These are phyloP conservation scores for Eristalis pertinax DNA, from an alignment of 2,888 invertebrate genomes.

Conservation along the genomic window DNA sequence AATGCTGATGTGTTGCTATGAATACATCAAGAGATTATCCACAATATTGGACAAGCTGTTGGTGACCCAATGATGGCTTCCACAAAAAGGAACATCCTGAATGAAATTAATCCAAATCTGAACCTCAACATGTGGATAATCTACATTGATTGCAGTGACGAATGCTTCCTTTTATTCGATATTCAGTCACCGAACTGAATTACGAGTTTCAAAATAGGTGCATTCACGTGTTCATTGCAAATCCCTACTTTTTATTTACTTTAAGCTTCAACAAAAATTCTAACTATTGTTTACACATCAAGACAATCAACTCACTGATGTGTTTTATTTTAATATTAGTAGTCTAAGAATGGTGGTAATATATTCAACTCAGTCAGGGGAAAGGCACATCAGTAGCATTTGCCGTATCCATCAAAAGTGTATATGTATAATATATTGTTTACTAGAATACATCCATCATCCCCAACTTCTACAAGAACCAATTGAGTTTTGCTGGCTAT, in stretches of 20 bases:
- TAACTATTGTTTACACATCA: no score
- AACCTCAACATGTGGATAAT: conserved; percentile 26
- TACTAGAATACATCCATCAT: no score
- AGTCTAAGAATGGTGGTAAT: no score
- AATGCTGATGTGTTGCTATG: conserved; percentile 56
- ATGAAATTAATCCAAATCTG: conserved; percentile 1
- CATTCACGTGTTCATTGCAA: neutral
- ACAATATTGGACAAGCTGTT: conserved; percentile 27
- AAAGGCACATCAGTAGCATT: no score
- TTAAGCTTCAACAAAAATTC: no score
- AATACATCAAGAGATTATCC: conserved; percentile 57
- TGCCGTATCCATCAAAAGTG: no score
- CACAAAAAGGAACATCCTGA: conserved; percentile 14
- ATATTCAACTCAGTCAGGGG: no score
- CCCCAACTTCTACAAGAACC: no score
- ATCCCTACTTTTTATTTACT: neutral
- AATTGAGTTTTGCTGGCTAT: no score
- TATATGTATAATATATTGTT: no score
- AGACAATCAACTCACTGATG: no score
- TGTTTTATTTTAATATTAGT: no score
- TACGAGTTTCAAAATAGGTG: neutral
- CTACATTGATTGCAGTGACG: neutral
- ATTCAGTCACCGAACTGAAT: neutral
- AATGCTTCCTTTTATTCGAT: neutral
- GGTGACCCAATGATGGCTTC: conserved; percentile 19